Evolutionary conservation across 2,113 vertebrate species (phyloP).

Genomic region (Eurystomus gularis): DNA sequence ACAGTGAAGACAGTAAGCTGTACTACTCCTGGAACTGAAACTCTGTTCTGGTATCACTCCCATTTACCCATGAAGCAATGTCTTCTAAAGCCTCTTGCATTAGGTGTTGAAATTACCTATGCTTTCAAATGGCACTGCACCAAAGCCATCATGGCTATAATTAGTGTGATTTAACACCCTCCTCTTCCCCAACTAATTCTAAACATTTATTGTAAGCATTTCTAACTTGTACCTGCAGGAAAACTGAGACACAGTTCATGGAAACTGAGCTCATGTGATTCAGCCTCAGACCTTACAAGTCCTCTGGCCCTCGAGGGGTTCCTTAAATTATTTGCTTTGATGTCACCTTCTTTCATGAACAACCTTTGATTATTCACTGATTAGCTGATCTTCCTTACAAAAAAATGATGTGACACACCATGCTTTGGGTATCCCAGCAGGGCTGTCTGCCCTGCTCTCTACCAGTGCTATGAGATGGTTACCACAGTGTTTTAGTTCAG

Average conservation of each 20-base stretch:
- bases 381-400: conserved; percentile 55
- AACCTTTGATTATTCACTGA: conserved; percentile 38
- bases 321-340: conserved; percentile 71
- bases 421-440: background rate
- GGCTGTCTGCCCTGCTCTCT: background rate
- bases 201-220: conserved; percentile 52
- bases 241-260: conserved; percentile 68
- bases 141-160: conserved; percentile 33
- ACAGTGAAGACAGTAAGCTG: background rate
- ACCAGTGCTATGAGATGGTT: background rate
- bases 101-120: background rate
- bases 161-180: conserved; percentile 49
- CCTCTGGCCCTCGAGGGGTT: conserved; percentile 72
- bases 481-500: background rate
- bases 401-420: background rate
- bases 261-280: conserved; percentile 65
- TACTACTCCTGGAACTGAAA: background rate
- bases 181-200: conserved; percentile 43
- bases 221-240: conserved; percentile 72
- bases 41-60: background rate
- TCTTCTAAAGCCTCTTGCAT: background rate
- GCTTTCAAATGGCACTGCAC: conserved; percentile 24
- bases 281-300: conserved; percentile 70
- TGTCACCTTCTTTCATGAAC: conserved; percentile 63
- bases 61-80: background rate